Evolutionary conservation across 2,113 vertebrate species (phyloP).

Genomic region (Siniperca chuatsi): DNA sequence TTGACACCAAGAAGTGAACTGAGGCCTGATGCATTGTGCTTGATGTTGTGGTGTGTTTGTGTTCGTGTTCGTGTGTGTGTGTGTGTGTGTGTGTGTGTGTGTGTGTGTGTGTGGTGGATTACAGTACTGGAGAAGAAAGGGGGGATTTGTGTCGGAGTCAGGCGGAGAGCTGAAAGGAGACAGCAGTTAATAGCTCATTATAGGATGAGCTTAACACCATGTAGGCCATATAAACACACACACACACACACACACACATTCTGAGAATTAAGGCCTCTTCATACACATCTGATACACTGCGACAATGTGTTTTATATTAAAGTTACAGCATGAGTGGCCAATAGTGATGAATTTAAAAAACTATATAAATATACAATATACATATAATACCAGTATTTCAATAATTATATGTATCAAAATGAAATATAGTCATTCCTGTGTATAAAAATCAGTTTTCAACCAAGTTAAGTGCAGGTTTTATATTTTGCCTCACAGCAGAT

Average conservation of each 20-base stretch:
- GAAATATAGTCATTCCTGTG: too few relatives aligned
- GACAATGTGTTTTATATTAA: neutral
- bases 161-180: constrained; percentile 59
- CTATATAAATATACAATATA: too few relatives aligned
- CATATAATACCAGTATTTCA: neutral
- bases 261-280: neutral
- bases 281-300: neutral
- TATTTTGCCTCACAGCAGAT: neutral
- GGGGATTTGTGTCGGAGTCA: constrained; percentile 66
- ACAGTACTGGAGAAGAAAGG: constrained; percentile 66
- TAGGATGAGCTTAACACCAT: constrained; percentile 35
- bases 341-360: neutral
- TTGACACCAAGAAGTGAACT: constrained; percentile 57
- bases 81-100: constrained; percentile 30
- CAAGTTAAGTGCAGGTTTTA: neutral
- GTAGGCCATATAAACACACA: constrained; percentile 22
- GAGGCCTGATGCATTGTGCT: constrained; percentile 23
- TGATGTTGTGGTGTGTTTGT: constrained; percentile 15
- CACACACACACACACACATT: constrained; percentile 12
- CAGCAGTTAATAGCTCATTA: constrained; percentile 70
- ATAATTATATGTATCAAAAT: neutral
- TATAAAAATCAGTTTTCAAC: neutral
- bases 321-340: neutral
- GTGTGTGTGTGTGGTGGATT: constrained; percentile 53
- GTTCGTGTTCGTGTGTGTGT: constrained; percentile 24